phyloP scores from a whole-genome alignment of 2,888 invertebrate species.

The Aspidapion aeneum region DNA sequence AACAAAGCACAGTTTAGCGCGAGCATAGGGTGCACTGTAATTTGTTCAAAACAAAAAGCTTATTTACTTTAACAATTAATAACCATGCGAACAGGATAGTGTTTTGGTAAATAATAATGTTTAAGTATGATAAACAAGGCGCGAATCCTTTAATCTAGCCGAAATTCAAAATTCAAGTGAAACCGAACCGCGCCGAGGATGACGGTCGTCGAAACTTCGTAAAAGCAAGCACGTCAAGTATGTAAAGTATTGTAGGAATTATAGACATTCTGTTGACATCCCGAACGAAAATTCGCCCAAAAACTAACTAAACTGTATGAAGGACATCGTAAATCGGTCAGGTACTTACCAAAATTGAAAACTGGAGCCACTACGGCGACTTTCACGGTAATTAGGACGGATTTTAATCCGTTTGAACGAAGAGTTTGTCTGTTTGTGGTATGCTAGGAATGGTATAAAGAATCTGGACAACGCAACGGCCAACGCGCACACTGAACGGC shows the following conservation, averaged over 20 bases:
- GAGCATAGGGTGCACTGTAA: no score
- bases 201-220: conserved; percentile 47
- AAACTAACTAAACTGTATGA: conserved; percentile 60
- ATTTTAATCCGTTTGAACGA: conserved; percentile 67
- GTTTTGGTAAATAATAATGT: background rate
- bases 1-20: no score
- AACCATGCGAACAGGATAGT: no score
- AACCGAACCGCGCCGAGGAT: conserved; percentile 45
- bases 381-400: conserved; percentile 62
- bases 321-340: conserved; percentile 54
- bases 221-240: conserved; percentile 72
- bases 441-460: conserved; percentile 97
- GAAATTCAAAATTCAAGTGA: conserved; percentile 41
- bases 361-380: conserved; percentile 59
- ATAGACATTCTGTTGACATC: conserved; percentile 72
- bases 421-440: conserved; percentile 77
- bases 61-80: no score
- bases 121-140: background rate
- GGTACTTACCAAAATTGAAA: conserved; percentile 72
- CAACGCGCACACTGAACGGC: conserved; percentile 75
- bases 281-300: conserved; percentile 61
- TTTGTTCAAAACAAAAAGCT: no score
- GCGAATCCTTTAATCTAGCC: conserved; percentile 3
- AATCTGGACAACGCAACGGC: conserved; percentile 92
- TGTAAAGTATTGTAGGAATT: conserved; percentile 74